These are phyloP conservation scores for Arge pagana DNA, from an alignment of 2,888 invertebrate genomes.

Conservation along the genomic window DNA sequence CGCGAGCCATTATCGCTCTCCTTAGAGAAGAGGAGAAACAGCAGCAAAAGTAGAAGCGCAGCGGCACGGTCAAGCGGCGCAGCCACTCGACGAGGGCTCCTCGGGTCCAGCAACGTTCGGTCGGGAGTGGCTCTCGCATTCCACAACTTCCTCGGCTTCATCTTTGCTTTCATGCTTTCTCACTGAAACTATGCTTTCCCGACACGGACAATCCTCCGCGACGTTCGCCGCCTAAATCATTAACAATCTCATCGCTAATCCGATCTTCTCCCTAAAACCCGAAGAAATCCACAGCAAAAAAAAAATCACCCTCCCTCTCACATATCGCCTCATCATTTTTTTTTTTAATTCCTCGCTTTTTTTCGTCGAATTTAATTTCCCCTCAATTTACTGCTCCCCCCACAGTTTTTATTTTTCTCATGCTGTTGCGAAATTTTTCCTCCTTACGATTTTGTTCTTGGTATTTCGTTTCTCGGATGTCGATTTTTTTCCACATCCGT, in stretches of 20 bases:
- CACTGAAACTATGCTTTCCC: slow-evolving; percentile 32
- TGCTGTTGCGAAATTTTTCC: no score
- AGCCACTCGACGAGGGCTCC: slow-evolving; percentile 14
- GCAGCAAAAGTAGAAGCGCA: slow-evolving; percentile 2
- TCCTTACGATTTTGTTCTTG: no score
- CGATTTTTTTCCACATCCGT: no score
- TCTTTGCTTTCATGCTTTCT: slow-evolving; percentile 16
- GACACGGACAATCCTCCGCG: slow-evolving; percentile 30
- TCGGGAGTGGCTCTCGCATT: slow-evolving; percentile 46
- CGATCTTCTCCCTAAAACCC: background rate
- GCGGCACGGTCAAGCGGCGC: no score
- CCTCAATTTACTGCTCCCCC: no score
- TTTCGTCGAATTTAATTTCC: slow-evolving; percentile 23
- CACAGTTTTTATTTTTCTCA: no score
- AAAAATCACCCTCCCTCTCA: no score
- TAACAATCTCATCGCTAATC: background rate
- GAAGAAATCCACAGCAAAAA: background rate
- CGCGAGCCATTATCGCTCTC: no score
- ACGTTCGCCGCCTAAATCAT: no score
- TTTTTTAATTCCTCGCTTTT: slow-evolving; percentile 14
- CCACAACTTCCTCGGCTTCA: slow-evolving; percentile 32
- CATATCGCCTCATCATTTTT: slow-evolving; percentile 3
- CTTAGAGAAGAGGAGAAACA: background rate
- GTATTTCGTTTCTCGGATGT: no score
- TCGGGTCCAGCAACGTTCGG: slow-evolving; percentile 23